Conservation (phyloP, 2,113 vertebrate species). For the Aythya baeri region DNA sequence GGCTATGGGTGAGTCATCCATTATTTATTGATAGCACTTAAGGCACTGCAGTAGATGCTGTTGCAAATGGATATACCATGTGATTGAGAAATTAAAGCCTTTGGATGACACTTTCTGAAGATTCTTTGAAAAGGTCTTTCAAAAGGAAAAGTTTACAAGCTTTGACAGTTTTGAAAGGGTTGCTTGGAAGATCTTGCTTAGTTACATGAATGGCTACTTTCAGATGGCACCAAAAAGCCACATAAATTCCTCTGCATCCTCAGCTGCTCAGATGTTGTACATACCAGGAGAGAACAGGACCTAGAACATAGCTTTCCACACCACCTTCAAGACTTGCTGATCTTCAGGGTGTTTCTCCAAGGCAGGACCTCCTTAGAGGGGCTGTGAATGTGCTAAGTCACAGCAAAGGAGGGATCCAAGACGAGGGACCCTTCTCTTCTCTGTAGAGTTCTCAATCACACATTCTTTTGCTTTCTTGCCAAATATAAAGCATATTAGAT, state of each 20-base stretch:
- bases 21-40: slow-evolving; percentile 58
- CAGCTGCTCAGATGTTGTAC: background rate
- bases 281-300: background rate
- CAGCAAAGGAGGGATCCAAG: background rate
- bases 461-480: background rate
- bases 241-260: background rate
- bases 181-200: background rate
- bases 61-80: background rate
- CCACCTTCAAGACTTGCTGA: background rate
- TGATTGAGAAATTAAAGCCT: background rate
- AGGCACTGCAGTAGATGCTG: background rate
- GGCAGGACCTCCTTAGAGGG: background rate
- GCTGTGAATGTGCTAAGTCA: background rate
- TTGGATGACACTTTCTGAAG: background rate
- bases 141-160: background rate
- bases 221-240: background rate
- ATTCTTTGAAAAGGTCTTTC: background rate
- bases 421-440: background rate
- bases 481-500: background rate
- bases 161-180: background rate
- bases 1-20: background rate
- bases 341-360: background rate
- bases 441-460: background rate
- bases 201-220: background rate
- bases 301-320: background rate